Evolutionary conservation across 2,888 invertebrate genomes (phyloP), one percentile per base, ranked within the genome.

Genomic region (Eupithecia abbreviata): DNA sequence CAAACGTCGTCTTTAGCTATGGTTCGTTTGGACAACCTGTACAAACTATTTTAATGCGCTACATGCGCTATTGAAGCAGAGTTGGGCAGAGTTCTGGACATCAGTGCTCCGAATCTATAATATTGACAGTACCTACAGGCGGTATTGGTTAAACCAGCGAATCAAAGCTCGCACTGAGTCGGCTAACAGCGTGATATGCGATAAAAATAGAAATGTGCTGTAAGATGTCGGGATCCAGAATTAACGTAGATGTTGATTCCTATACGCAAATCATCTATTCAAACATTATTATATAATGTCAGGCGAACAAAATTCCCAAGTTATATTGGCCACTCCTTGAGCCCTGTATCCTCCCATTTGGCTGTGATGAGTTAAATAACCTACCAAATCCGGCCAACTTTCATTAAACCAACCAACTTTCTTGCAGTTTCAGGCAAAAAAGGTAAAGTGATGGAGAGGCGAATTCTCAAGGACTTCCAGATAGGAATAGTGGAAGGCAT

Each of bases 391-490:
- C 1, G 15, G 49, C 13, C 47, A 15, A 49, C 13, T 12, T 49
- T 49, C 12, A 49, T 12, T 4, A 5, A 15, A 15, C 5, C 49
- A 51, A 5, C 49, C 15, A 74, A 62, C 41, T 77, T 49, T 87
- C 82, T 92, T 93, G n/a, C 90, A 96, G 98, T 97, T 71, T 96
- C 97, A 42, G 98, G 98, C 2, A 97, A 97, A 88, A 97, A 97
- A 86, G 98, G 98, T 4, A 97, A 98, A 88, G 97, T 97, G 5
- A 97, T 98, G 97, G 98, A 98, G 87, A 96, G 98, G 30, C 96
- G 98, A 55, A 96, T 98, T 18, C 95, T 98, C 73, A 98, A 98
- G 89, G 98, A 98, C 92, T 98, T 98, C 96, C 98, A 98, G 87
- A 98, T 98, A 81, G 98, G 98, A 13, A 97, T 98, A 74, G 98